A percentile compares a stretch with the other conserved stretches of the same genome.
These are phyloP conservation scores for Drosophila paucipuncta DNA, from an alignment of 2,888 invertebrate genomes.

Conservation along the genomic window DNA sequence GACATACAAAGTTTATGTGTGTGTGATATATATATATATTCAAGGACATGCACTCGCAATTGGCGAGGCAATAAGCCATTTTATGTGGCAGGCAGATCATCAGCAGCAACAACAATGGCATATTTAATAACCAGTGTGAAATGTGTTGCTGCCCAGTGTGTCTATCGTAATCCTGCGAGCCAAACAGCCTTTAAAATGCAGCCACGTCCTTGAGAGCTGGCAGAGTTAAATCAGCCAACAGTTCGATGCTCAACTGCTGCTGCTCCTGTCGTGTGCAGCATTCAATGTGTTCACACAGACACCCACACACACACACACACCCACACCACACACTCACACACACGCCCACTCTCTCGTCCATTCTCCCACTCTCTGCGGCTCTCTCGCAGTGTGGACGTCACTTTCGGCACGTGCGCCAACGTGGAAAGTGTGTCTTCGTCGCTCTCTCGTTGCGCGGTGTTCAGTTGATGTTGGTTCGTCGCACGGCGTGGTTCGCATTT, in stretches of 20 bases:
- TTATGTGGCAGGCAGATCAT: conserved; percentile 42
- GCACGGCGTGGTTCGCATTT: conserved; percentile 69
- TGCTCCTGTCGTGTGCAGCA: conserved; percentile 41
- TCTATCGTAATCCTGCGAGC: not conserved
- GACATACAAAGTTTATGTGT: not conserved
- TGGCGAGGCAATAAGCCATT: conserved; percentile 51
- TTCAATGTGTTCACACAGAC: conserved; percentile 50
- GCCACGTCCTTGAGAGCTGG: conserved; percentile 59
- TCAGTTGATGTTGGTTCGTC: conserved; percentile 79
- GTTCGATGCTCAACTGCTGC: conserved; percentile 7
- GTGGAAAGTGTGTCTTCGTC: conserved; percentile 25
- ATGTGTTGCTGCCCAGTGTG: conserved; percentile 18
- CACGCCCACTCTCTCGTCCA: conserved; percentile 2
- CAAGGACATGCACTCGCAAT: conserved; percentile 59
- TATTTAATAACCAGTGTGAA: conserved; percentile 46
- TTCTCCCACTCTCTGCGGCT: not conserved
- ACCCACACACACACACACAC: not conserved
- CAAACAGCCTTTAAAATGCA: conserved; percentile 39
- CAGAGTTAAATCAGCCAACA: conserved; percentile 38
- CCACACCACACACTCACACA: not conserved
- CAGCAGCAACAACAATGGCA: conserved; percentile 11
- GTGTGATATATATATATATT: conserved; percentile 13
- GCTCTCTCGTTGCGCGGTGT: conserved; percentile 12
- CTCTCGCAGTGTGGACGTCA: conserved; percentile 26
- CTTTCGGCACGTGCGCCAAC: conserved; percentile 64